Base-by-base conservation (phyloP, 2,113 vertebrate genomes). In the Bathybates hornii region DNA sequence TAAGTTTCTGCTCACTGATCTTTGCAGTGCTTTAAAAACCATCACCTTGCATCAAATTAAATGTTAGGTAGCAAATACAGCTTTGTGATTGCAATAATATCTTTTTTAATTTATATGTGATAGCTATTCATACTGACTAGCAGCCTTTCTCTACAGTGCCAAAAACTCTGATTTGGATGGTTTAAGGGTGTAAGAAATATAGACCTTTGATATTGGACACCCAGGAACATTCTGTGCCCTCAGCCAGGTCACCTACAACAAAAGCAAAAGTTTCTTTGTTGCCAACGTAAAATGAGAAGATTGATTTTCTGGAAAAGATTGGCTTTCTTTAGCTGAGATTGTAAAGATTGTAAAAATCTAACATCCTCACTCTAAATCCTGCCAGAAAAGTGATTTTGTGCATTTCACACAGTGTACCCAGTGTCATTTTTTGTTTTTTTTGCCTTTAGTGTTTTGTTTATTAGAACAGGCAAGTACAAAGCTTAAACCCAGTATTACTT, bases 1-100 rank as follows among this genome's bases (percentile, higher is more conserved):
- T n/a, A 66, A 68, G 41, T 88, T 84, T 89, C 53, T 80, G 85
- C 56, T 89, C 59, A 59, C 61, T 86, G 81, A 86, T 63, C 71
- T 83, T 88, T 21, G 50, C 50, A 6, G 13, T 53, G 66, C 43
- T 45, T 71, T 29, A 21, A 36, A 80, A 79, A 87, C 21, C 29
- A 17, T 71, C 53, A 50, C 32, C 10, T 12, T 13, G 3, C 4
- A 66, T 66, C 24, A 48, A 54, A 36, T 68, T 57, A 45, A 11
- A 57, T 56, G 78, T 52, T 48, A 85, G 32, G 1, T 1, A 17
- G 5, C 52, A 45, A 63, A 36, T 11, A 36, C 6, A 71, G 17
- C 12, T 81, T 81, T 54, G 32, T 32, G 27, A 36, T 59, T 32
- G 2, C 36, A 13, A 45, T 45, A 16, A 57, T 50, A 50, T 76